Conservation (phyloP, 2,888 invertebrate species). For the Helleia helle region DNA sequence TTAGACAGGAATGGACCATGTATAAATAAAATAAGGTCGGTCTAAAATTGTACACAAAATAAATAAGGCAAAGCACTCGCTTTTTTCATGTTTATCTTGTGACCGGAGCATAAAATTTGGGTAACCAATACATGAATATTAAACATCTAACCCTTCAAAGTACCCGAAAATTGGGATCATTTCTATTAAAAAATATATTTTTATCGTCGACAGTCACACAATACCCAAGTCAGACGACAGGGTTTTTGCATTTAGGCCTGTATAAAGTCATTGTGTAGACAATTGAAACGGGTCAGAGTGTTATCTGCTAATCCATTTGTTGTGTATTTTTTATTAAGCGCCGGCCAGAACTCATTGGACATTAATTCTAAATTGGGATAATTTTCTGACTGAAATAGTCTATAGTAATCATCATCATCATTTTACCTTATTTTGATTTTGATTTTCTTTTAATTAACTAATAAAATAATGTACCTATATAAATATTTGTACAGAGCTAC, state of each 20-base stretch:
- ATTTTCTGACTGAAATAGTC: too few relatives aligned
- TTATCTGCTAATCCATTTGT: constrained; percentile 50
- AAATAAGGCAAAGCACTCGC: constrained; percentile 5
- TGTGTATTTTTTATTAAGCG: constrained; percentile 29
- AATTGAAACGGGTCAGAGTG: constrained; percentile 31
- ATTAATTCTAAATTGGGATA: constrained; percentile 4
- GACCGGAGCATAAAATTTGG: constrained; percentile 13
- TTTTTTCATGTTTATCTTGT: constrained; percentile 11
- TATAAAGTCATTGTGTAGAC: constrained; percentile 35
- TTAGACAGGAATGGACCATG: background rate
- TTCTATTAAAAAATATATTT: constrained; percentile 19
- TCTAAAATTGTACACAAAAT: background rate
- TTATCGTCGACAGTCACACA: constrained; percentile 13
- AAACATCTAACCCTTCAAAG: constrained; percentile 16
- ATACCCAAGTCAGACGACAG: constrained; percentile 28
- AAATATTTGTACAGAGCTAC: too few relatives aligned
- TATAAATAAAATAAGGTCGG: constrained; percentile 2
- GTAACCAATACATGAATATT: constrained; percentile 17
- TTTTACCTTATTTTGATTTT: too few relatives aligned
- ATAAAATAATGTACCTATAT: too few relatives aligned
- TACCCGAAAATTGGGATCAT: constrained; percentile 16
- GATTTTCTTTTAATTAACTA: too few relatives aligned
- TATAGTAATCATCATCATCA: too few relatives aligned
- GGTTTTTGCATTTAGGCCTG: constrained; percentile 48
- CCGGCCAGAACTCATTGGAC: constrained; percentile 2